A percentile compares a stretch with the other conserved stretches of the same genome.
Conservation (phyloP, 2,113 vertebrate species). For the Probosciger aterrimus region DNA sequence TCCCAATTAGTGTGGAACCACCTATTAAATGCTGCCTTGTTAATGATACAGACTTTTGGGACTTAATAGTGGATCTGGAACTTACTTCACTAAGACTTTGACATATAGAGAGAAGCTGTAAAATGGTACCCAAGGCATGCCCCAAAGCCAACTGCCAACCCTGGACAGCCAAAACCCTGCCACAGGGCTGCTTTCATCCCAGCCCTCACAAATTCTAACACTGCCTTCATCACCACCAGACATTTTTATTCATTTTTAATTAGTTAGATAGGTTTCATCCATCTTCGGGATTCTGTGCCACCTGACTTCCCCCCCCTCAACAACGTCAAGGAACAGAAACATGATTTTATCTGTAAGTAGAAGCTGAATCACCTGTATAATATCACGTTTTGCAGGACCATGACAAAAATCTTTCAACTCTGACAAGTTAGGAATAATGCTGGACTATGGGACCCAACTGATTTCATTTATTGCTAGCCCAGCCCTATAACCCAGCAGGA, state of each 20-base stretch:
- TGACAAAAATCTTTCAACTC: neutral
- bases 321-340: neutral
- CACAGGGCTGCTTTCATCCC: neutral
- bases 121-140: neutral
- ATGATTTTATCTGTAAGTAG: neutral
- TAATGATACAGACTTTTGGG: neutral
- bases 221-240: neutral
- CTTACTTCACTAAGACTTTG: neutral
- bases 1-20: neutral
- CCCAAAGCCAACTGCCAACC: neutral
- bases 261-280: neutral
- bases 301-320: fast-evolving
- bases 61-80: neutral
- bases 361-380: neutral
- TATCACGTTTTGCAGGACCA: neutral
- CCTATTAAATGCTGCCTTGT: neutral
- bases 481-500: neutral
- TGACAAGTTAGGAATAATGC: neutral
- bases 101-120: neutral
- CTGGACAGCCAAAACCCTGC: neutral
- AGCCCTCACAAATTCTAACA: neutral
- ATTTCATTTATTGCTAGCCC: neutral
- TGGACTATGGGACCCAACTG: neutral
- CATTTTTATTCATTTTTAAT: neutral
- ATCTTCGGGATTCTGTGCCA: neutral